Evolutionary conservation across 1,140 invertebrate species (phyloP).

Genomic region (Camponotus floridanus): DNA sequence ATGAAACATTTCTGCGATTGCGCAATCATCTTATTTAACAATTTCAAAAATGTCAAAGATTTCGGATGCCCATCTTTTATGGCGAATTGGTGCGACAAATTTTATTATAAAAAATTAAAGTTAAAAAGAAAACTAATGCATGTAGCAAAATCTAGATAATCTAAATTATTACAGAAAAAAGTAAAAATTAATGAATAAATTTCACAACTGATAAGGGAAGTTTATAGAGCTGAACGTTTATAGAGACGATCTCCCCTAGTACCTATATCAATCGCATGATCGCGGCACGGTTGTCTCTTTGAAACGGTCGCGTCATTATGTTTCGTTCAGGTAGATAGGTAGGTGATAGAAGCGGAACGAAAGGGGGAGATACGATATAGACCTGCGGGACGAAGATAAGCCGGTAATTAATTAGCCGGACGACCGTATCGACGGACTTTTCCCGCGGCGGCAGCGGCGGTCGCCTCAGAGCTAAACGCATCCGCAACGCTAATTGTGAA

Average conservation of each 20-base stretch:
- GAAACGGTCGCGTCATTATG: conserved; percentile 48
- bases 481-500: conserved; percentile 59
- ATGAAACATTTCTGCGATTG: not conserved
- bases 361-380: not conserved
- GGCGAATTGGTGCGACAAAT: not conserved
- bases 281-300: not conserved
- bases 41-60: not conserved
- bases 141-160: not conserved
- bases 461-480: conserved; percentile 29
- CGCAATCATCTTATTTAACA: not conserved
- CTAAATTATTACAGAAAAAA: not conserved
- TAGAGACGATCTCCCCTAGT: not conserved
- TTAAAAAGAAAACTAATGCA: not conserved
- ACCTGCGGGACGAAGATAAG: conserved; percentile 56
- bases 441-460: conserved; percentile 8
- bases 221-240: not conserved
- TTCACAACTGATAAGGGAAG: not conserved
- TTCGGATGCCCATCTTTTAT: not conserved
- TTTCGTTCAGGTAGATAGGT: not conserved
- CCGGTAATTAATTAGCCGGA: conserved; percentile 69
- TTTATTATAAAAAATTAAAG: not conserved
- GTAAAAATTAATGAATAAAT: not conserved
- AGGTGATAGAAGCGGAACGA: conserved; percentile 30
- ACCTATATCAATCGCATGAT: conserved; percentile 1
- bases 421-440: conserved; percentile 64